Percentiles rank a stretch among this genome's conserved stretches.
Evolutionary conservation across 2,888 invertebrate genomes (phyloP).

Genomic region (Atethmia centrago): DNA sequence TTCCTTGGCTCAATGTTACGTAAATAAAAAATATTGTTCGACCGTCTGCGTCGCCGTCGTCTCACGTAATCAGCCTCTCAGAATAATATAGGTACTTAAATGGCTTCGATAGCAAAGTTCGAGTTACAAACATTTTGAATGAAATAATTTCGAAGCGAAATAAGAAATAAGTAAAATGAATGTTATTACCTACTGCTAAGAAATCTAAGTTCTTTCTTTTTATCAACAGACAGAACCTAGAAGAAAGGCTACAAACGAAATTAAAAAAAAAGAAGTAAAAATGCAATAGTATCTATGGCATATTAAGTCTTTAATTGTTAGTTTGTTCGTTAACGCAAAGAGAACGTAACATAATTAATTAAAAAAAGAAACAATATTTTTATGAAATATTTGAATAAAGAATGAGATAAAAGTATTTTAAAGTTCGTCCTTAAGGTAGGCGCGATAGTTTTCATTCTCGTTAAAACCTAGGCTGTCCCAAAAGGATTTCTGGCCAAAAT

Average conservation of each 20-base stretch:
- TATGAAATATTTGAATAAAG: not conserved
- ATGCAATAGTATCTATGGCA: not conserved
- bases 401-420: conserved; percentile 64
- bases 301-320: conserved; percentile 30
- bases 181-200: not conserved
- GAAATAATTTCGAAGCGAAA: conserved; percentile 9
- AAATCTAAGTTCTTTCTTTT: not conserved
- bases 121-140: not conserved
- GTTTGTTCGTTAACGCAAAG: conserved; percentile 1
- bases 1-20: conserved; percentile 42
- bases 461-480: conserved; percentile 91
- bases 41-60: not conserved
- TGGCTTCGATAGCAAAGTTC: not conserved
- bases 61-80: conserved; percentile 8
- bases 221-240: too few species aligned
- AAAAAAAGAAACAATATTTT: not conserved
- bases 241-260: too few species aligned
- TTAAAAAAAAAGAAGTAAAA: not conserved
- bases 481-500: conserved; percentile 91
- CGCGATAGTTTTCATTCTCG: conserved; percentile 89
- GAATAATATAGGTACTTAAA: too few species aligned
- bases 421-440: conserved; percentile 82
- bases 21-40: conserved; percentile 47
- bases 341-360: not conserved
- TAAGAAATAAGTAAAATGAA: not conserved